Percentiles rank a stretch among this genome's conserved stretches.
phyloP scores from a whole-genome alignment of 2,113 vertebrate species.

The Chaenocephalus aceratus region DNA sequence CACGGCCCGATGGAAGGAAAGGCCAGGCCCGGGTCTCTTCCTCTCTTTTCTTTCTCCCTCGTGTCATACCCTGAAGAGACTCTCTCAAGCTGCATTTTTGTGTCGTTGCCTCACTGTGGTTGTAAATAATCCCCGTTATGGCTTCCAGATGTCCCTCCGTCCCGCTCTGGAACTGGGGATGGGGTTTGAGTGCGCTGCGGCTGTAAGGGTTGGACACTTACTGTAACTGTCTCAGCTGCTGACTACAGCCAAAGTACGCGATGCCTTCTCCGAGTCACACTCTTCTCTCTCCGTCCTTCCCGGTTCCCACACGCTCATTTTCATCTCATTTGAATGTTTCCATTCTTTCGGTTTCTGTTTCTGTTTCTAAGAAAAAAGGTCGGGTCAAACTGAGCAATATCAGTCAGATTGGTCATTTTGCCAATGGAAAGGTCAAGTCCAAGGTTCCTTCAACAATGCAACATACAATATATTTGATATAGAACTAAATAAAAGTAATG shows the following conservation, averaged over 20 bases:
- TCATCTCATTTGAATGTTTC: slow-evolving; percentile 7
- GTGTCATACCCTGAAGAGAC: slow-evolving; percentile 45
- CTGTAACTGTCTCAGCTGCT: slow-evolving; percentile 62
- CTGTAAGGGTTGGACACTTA: slow-evolving; percentile 67
- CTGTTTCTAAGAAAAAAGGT: background rate
- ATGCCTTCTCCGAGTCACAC: slow-evolving; percentile 15
- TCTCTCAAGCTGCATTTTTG: slow-evolving; percentile 80
- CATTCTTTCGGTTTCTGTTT: background rate
- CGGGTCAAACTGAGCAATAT: background rate
- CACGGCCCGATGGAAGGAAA: slow-evolving; percentile 37
- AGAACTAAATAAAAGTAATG: no score
- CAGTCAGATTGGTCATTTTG: background rate
- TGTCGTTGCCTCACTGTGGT: slow-evolving; percentile 81
- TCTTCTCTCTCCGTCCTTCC: background rate
- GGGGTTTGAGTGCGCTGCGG: slow-evolving; percentile 47
- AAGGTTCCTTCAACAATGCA: no score
- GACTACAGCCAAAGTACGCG: slow-evolving; percentile 25
- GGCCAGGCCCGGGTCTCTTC: slow-evolving; percentile 52
- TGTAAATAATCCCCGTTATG: slow-evolving; percentile 84
- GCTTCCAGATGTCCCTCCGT: slow-evolving; percentile 85
- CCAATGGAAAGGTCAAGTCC: no score
- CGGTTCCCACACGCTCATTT: slow-evolving; percentile 17
- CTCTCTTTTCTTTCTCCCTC: slow-evolving; percentile 12
- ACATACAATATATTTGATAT: no score
- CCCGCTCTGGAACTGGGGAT: slow-evolving; percentile 56